Evolutionary conservation across 2,113 vertebrate species (phyloP).

Genomic region (Bubalus kerabau): DNA sequence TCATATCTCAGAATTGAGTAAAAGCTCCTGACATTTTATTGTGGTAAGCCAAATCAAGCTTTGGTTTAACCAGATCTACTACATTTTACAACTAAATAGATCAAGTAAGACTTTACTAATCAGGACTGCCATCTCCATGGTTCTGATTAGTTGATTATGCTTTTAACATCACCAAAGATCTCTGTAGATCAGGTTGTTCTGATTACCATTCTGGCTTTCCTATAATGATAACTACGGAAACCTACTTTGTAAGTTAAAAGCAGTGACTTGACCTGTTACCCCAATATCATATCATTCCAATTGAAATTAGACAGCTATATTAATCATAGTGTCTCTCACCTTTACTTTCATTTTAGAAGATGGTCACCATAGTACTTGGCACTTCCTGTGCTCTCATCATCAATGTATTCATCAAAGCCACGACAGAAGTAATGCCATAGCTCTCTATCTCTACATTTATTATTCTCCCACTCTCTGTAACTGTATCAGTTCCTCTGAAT

Average conservation of each 20-base stretch:
- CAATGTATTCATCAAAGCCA: not conserved
- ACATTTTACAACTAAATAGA: not conserved
- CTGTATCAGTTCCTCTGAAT: not conserved
- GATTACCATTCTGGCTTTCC: not conserved
- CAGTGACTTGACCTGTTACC: not conserved
- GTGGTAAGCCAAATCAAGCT: not conserved
- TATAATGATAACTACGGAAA: not conserved
- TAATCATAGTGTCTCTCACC: not conserved
- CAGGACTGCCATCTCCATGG: not conserved
- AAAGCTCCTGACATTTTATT: not conserved
- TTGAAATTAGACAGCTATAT: not conserved
- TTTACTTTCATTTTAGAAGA: not conserved
- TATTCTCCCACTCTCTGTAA: not conserved
- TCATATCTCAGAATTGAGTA: not conserved
- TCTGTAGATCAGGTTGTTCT: not conserved
- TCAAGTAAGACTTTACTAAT: not conserved
- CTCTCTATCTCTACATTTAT: not conserved
- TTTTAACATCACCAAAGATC: not conserved
- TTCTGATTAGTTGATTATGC: not conserved
- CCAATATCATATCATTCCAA: not conserved
- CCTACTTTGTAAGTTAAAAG: not conserved
- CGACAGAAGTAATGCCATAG: not conserved
- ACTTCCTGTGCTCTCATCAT: not conserved
- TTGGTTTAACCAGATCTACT: not conserved
- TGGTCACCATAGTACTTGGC: not conserved